These are phyloP conservation scores for Lapara coniferarum DNA, from an alignment of 2,888 invertebrate genomes.

Conservation along the genomic window DNA sequence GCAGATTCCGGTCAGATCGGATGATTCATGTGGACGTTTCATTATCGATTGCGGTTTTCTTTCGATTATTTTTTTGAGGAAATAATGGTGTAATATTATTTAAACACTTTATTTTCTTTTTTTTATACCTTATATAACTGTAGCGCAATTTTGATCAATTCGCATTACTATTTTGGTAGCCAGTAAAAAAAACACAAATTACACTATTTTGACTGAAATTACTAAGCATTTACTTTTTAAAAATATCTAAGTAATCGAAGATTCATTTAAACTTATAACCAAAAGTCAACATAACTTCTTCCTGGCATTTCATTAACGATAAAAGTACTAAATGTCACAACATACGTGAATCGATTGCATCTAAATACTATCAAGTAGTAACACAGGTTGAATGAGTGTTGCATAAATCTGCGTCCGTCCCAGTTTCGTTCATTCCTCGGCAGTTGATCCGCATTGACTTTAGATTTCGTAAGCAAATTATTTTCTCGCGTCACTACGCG, in stretches of 20 bases:
- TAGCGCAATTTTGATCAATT: no score
- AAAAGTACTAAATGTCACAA: constrained; percentile 2
- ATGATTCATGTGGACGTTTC: constrained; percentile 55
- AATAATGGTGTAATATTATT: constrained; percentile 22
- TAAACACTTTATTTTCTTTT: not conserved
- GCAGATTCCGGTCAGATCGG: constrained; percentile 47
- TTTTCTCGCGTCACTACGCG: constrained; percentile 34
- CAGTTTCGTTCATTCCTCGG: constrained; percentile 46
- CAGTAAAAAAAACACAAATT: no score
- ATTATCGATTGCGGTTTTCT: constrained; percentile 42
- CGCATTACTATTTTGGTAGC: no score
- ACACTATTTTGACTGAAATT: no score
- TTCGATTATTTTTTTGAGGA: constrained; percentile 35
- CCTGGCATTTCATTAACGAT: not conserved
- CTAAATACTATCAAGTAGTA: constrained; percentile 38
- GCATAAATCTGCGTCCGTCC: constrained; percentile 49
- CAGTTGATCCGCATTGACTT: constrained; percentile 44
- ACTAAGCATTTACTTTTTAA: no score
- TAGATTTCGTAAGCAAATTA: constrained; percentile 38
- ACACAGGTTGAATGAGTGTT: constrained; percentile 47
- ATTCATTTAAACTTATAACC: no score
- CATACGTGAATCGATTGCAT: constrained; percentile 35
- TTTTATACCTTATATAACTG: no score
- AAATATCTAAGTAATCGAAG: no score
- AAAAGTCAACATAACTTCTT: no score